Evolutionary conservation across 2,888 invertebrate genomes (phyloP).

Genomic region (Agonopterix heracliana): DNA sequence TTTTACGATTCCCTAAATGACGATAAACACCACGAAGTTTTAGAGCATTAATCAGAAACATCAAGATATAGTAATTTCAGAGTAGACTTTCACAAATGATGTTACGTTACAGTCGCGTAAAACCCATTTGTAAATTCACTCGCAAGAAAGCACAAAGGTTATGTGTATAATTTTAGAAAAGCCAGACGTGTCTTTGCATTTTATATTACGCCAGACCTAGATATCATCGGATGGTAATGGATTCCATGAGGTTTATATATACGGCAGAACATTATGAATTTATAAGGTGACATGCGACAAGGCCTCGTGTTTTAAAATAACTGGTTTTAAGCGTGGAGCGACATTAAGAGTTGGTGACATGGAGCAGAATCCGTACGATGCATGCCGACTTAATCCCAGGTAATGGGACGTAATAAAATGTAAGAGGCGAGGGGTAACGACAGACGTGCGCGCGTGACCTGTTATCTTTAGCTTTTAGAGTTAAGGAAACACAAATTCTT

Average conservation of each 20-base stretch:
- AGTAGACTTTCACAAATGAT: not conserved
- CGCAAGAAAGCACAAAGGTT: not conserved
- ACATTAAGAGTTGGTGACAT: conserved; percentile 47
- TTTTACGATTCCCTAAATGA: no score
- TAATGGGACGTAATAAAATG: conserved; percentile 70
- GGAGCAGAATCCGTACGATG: conserved; percentile 56
- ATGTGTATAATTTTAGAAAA: conserved; percentile 1
- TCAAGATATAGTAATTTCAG: not conserved
- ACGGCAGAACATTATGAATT: conserved; percentile 21
- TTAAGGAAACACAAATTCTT: conserved; percentile 46
- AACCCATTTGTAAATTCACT: conserved; percentile 5
- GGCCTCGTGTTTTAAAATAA: conserved; percentile 41
- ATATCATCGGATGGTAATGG: conserved; percentile 31
- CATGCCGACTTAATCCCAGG: conserved; percentile 65
- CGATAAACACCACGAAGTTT: no score
- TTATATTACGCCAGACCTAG: not conserved
- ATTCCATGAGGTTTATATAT: conserved; percentile 26
- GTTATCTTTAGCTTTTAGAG: conserved; percentile 52
- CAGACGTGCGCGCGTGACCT: conserved; percentile 69
- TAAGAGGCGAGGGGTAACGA: conserved; percentile 65
- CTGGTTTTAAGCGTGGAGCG: conserved; percentile 35
- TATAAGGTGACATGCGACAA: conserved; percentile 23
- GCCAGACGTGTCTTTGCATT: conserved; percentile 1
- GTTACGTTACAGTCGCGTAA: not conserved
- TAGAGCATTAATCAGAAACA: not conserved